Conservation (phyloP, 2,113 vertebrate genomes). For the Sapayoa aenigma region DNA sequence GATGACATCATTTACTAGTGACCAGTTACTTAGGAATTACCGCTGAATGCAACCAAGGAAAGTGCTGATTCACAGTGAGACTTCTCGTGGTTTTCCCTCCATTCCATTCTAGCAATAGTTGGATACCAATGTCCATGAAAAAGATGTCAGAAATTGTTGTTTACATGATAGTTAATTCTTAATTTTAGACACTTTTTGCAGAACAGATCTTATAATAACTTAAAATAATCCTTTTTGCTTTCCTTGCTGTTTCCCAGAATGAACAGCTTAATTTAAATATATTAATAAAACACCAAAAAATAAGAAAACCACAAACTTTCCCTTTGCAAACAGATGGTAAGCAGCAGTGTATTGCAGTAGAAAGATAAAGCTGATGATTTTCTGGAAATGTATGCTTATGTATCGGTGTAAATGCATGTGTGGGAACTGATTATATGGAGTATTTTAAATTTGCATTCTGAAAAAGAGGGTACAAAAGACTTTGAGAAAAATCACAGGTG, state of each 20-base stretch:
- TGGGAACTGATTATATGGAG: background rate
- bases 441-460: background rate
- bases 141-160: background rate
- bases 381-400: background rate
- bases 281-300: rapidly evolving
- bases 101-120: background rate
- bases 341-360: background rate
- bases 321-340: background rate
- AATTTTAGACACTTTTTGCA: background rate
- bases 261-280: background rate
- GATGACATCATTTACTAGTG: background rate
- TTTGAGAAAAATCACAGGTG: slow-evolving; percentile 1
- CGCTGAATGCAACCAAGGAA: background rate
- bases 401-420: background rate
- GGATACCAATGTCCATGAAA: background rate
- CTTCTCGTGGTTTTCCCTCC: background rate
- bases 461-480: background rate
- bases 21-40: background rate
- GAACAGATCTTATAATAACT: background rate
- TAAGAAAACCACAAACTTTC: background rate
- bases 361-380: background rate
- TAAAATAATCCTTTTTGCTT: background rate
- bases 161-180: background rate
- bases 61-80: background rate
- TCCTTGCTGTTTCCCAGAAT: background rate